These are phyloP conservation scores for Acronicta psi DNA, from an alignment of 2,888 invertebrate species.

Conservation along the genomic window DNA sequence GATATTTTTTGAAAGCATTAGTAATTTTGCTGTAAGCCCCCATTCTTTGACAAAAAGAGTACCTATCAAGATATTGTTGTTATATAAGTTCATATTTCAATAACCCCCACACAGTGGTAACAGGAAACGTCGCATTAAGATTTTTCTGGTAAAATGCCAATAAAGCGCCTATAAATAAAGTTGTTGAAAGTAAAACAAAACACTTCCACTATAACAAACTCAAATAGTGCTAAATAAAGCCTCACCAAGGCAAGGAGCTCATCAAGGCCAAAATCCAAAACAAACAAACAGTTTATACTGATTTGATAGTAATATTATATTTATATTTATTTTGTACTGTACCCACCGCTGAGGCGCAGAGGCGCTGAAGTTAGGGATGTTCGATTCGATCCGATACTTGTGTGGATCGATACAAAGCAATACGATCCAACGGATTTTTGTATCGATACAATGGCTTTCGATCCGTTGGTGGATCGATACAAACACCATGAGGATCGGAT, in stretches of 20 bases:
- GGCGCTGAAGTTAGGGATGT: too few species aligned
- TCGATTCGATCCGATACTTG: too few species aligned
- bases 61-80: constrained; percentile 24
- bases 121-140: constrained; percentile 49
- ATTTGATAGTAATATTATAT: too few species aligned
- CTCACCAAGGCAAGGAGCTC: constrained; percentile 6
- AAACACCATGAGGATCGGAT: too few species aligned
- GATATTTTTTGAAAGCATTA: constrained; percentile 78
- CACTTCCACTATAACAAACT: constrained; percentile 10
- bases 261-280: constrained; percentile 1
- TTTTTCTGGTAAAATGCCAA: constrained; percentile 65
- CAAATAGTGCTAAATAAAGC: constrained; percentile 10
- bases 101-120: constrained; percentile 43
- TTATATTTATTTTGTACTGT: too few species aligned
- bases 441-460: too few species aligned
- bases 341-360: too few species aligned
- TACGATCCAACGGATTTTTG: too few species aligned
- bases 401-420: too few species aligned
- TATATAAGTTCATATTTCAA: constrained; percentile 58
- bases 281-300: constrained; percentile 9
- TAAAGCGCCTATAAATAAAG: constrained; percentile 45
- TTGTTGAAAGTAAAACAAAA: constrained; percentile 32
- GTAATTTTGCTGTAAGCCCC: constrained; percentile 72
- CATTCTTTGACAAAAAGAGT: constrained; percentile 64
- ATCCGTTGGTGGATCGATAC: too few species aligned